These are phyloP conservation scores for Pollenia labialis DNA, from an alignment of 2,888 invertebrate genomes.

Conservation along the genomic window DNA sequence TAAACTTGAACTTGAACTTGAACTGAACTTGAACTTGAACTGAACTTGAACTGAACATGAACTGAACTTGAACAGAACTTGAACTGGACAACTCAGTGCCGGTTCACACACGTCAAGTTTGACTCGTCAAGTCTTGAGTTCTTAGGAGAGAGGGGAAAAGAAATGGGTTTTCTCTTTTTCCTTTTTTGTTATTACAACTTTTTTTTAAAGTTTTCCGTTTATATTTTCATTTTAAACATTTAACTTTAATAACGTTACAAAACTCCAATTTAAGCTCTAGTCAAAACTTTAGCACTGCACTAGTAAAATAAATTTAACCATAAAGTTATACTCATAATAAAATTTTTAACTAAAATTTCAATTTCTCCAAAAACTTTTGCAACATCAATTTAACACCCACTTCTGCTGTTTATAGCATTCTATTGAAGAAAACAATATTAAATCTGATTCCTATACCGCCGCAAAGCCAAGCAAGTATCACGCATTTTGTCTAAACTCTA, in stretches of 20 bases:
- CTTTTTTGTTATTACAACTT: too few relatives aligned
- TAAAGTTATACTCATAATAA: not conserved
- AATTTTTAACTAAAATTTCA: constrained; percentile 5
- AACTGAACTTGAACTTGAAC: too few relatives aligned
- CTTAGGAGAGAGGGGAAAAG: too few relatives aligned
- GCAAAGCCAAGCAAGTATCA: not conserved
- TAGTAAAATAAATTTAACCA: not conserved
- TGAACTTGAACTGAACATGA: too few relatives aligned
- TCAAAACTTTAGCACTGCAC: not conserved
- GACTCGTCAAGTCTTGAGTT: too few relatives aligned
- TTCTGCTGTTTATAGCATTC: too few relatives aligned
- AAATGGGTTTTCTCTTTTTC: too few relatives aligned
- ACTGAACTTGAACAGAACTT: too few relatives aligned
- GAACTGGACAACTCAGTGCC: too few relatives aligned
- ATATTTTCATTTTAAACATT: not conserved
- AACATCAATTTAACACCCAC: not conserved
- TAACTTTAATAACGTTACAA: not conserved
- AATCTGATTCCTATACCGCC: not conserved
- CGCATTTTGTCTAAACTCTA: constrained; percentile 59
- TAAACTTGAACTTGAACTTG: too few relatives aligned
- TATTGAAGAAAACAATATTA: not conserved
- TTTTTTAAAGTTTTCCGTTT: not conserved
- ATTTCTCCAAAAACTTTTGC: constrained; percentile 28
- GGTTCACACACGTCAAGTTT: too few relatives aligned
- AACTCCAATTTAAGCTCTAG: not conserved